Base-by-base conservation (phyloP, 2,113 vertebrate genomes). In the Agapornis roseicollis region DNA sequence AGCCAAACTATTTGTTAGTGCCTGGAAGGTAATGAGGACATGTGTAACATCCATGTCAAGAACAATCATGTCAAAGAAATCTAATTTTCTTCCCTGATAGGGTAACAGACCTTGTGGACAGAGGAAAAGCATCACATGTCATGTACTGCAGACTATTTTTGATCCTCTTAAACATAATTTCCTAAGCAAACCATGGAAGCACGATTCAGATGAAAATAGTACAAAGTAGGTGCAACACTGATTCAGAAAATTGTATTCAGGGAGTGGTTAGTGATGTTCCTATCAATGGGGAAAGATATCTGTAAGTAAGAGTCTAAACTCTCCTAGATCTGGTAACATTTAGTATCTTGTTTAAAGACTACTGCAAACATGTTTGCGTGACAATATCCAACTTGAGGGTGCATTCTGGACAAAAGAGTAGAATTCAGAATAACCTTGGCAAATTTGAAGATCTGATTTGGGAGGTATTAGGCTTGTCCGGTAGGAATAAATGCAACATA, bases 1-100 rank as follows among this genome's bases (percentile, higher is more conserved):
- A 88, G 29, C 68, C 53, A 68, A 94, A 94, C 7, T 41, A 73
- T 80, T 52, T 72, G 65, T 82, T 85, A 92, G 71, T 0, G 9
- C 60, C 90, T 92, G 68, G 76, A 93, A 94, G 80, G 77, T 80
- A 92, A 94, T 66, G n/a, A 88, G 90, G 68, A 83, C 53, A 66
- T 74, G 76, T 90, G 52, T 39, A 92, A 85, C 72, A 88, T 95
- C 95, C 88, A 91, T 94, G 80, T 91, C 95, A 95, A 80, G 85
- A 91, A 10, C 66, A 95, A 92, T 96, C 85, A 88, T 4, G 29
- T 94, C 92, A 96, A 78, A 80, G 64, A 49, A 96, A 96, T 90
- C 64, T 93, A 86, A 93, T 97, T 95, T 94, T 83, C 88, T 88
- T 86, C 76, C 53, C 46, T 90, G 80, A 86, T 74, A 65, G 61